These are phyloP conservation scores for Burhinus bistriatus DNA, from an alignment of 2,113 vertebrate species.

Conservation along the genomic window DNA sequence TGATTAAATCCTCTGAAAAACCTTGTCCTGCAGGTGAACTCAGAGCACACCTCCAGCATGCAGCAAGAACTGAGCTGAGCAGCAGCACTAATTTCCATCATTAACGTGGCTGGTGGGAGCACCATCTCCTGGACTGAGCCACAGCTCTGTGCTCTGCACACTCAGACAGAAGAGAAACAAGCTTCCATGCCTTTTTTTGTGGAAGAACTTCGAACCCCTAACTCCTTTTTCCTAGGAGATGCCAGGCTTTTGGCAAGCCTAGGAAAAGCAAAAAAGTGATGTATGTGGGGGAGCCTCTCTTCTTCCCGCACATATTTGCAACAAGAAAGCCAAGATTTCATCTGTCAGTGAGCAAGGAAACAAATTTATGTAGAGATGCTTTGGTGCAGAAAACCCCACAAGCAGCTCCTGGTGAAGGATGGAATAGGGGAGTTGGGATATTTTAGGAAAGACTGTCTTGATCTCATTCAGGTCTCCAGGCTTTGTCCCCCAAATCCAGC, in stretches of 20 bases:
- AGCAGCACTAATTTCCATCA: not conserved
- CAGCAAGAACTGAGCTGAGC: not conserved
- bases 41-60: not conserved
- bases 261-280: not conserved
- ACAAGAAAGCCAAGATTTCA: not conserved
- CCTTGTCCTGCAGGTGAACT: not conserved
- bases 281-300: not conserved
- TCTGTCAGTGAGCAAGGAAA: not conserved
- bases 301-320: not conserved
- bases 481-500: not conserved
- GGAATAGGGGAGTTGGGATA: rapidly evolving
- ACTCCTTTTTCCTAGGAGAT: not conserved
- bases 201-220: rapidly evolving
- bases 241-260: not conserved
- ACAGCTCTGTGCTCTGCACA: not conserved
- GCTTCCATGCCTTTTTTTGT: too few relatives aligned
- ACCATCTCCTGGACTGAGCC: not conserved
- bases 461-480: not conserved
- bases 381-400: rapidly evolving
- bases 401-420: not conserved
- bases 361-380: not conserved
- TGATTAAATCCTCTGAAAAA: not conserved
- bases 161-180: not conserved
- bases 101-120: not conserved
- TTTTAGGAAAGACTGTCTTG: not conserved